Base-by-base conservation (phyloP, 37 sponge, comb jelly and placozoan species). In the Geodia barretti region DNA sequence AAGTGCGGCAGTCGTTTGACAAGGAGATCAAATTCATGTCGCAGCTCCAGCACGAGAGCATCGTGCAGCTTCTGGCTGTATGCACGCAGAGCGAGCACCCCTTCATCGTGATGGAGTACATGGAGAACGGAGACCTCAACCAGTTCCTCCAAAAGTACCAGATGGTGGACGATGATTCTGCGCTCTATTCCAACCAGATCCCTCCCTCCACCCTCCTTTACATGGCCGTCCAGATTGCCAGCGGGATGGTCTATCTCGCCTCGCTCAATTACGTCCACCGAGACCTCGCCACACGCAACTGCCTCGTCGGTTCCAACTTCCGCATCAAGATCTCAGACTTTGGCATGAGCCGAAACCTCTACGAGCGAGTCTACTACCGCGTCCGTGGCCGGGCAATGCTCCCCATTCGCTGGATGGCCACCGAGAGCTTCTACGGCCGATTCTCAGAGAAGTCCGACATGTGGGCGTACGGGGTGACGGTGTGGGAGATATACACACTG, bases 51-150 rank as follows among this genome's bases (percentile, higher is more conserved):
- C 80, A 93, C 64, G 79, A 82, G 32, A 93, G 86, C 66, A 86
- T 93, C 7, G 77, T 93, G 4, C 26, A 70, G 4, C 80, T 93
- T 17, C 84, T 93, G 59, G 94, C 84, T 25, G 77, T 93, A 14
- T 77, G 90, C 66, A 81, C 37, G 19, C 40, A 82, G 79, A 60
- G 39, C 0, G 65, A 36, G 2, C 30, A 79, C 1, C 73, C 78
- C 0, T 93, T 93, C 83, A 89, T 93, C 31, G 76, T 95, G 67
- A 95, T 95, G 86, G 95, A 95, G 80, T 95, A 95, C 78, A 91
- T 95, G 93, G 93, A 95, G 74, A 92, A 89, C 58, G 93, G 93
- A 71, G 96, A 96, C 65, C 81, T 96, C 37, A 82, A 92, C 73
- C 83, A 90, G 76, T 90, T 72, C 66, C 68, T 96, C 33, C 62